Evolutionary conservation across 2,888 invertebrate species (phyloP).

Genomic region (Malthinus flaveolus): DNA sequence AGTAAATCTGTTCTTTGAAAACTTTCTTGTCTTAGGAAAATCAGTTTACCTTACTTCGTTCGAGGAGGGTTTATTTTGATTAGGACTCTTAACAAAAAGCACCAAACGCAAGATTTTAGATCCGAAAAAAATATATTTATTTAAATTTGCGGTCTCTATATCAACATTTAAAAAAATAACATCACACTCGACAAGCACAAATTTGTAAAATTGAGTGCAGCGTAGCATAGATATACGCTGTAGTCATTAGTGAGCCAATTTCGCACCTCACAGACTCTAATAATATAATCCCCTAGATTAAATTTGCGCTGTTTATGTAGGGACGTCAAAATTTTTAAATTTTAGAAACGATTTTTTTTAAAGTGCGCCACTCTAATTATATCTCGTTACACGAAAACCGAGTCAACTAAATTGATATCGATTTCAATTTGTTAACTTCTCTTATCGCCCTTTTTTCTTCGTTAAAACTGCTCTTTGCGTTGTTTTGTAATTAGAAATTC

Average conservation of each 20-base stretch:
- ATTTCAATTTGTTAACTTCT: conserved; percentile 6
- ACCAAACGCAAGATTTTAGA: too few species aligned
- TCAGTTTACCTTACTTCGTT: not conserved
- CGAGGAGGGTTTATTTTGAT: not conserved
- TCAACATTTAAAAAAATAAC: conserved; percentile 8
- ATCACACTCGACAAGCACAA: conserved; percentile 18
- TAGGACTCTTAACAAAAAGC: too few species aligned
- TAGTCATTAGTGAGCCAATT: conserved; percentile 47
- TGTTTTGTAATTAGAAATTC: not conserved
- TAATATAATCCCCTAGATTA: conserved; percentile 42
- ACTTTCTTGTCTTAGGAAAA: too few species aligned
- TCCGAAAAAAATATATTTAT: too few species aligned
- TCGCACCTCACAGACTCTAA: conserved; percentile 50
- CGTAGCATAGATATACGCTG: conserved; percentile 28
- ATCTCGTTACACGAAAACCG: conserved; percentile 12
- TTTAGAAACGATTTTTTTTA: conserved; percentile 6
- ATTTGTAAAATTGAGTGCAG: conserved; percentile 29
- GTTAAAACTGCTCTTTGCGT: not conserved
- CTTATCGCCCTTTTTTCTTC: not conserved
- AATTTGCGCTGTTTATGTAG: conserved; percentile 24
- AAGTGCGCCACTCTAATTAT: conserved; percentile 8
- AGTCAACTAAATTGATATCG: conserved; percentile 25
- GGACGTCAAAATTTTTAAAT: conserved; percentile 18
- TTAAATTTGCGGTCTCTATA: too few species aligned
- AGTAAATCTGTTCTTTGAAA: too few species aligned